Base-by-base conservation (phyloP, 2,888 invertebrate genomes). In the Chrysolina americana region DNA sequence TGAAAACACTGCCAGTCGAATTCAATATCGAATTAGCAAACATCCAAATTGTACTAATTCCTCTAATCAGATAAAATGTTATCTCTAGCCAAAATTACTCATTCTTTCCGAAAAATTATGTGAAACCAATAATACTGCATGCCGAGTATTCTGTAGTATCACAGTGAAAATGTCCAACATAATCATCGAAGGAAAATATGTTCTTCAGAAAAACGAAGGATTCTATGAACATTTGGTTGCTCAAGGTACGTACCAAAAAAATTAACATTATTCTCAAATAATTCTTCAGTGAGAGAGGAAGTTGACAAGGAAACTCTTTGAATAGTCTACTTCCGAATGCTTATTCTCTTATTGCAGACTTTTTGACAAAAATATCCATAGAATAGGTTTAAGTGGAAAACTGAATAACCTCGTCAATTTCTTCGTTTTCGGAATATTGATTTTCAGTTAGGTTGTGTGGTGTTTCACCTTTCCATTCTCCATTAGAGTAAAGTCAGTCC, bases 141-240 rank as follows among this genome's bases (percentile, higher is more conserved):
- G 47, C 36, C 15, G 15, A 15, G 59, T n/a, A n/a, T 59, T 53
- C 53, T 2, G 13, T 53, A 17, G 28, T 68, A 11, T n/a, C 15
- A 41, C 41, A 41, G 59, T 59, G 59, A 68, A 41, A 56, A 68
- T 68, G 68, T 3, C 41, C 9, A 36, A 28, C 62, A 44, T 47
- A 23, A 62, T 13, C 5, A 68, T 74, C 2, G 76, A 72, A 19
- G 84, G 83, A n/a, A 79, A 76, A 68, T 83, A 81, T 74, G 59
- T 80, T 53, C 69, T 83, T 28, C 73, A 76, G 10, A 79, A 74
- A 28, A 83, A 83, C 62, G 80, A 82, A 62, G 78, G 82, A 71
- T 82, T 83, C 65, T 78, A 73, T 15, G 79, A 83, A 76, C 81
- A 83, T 72, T 75, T 83, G 28, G 75, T 76, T 8, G 80, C 79